Evolutionary conservation across 2,113 vertebrate genomes (phyloP).

Genomic region (pig (Sus scrofa)): T2T-Sscrofa CM000822.6:69486501-69487000

Average conservation of each 20-base stretch:
- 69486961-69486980: slow-evolving; percentile 86
- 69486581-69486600: background rate
- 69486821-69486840: slow-evolving; percentile 88
- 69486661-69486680: background rate
- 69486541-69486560: background rate
- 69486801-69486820: too few species aligned
- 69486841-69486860: slow-evolving; percentile 91
- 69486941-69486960: slow-evolving; percentile 93
- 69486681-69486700: rapidly evolving
- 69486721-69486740: background rate
- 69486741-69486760: background rate
- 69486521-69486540: too few species aligned
- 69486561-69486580: background rate
- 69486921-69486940: slow-evolving; percentile 95
- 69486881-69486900: slow-evolving; percentile 99
- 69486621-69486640: background rate
- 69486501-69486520: too few species aligned
- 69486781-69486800: too few species aligned
- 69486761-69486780: background rate
- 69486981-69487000: background rate
- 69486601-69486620: background rate
- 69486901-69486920: slow-evolving; percentile 97
- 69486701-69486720: rapidly evolving
- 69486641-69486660: background rate
- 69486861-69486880: slow-evolving; percentile 96